Percentiles rank a stretch among this genome's conserved stretches.
phyloP scores from a whole-genome alignment of 2,797 vertebrate genomes.

The Pantherophis alleghaniensis region DNA sequence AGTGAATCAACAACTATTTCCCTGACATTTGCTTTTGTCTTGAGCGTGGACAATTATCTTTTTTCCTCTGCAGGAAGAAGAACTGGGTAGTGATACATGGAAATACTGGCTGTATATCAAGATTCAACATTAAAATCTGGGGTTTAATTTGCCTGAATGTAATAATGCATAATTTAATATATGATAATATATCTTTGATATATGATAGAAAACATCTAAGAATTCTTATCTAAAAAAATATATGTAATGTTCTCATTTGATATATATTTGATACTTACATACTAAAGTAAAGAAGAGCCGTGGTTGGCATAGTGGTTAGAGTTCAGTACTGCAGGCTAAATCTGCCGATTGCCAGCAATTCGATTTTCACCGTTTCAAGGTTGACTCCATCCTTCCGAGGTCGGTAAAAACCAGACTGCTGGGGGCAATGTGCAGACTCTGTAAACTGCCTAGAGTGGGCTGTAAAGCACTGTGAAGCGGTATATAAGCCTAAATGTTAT shows the following conservation, averaged over 20 bases:
- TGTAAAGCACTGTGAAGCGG: background rate
- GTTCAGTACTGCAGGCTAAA: background rate
- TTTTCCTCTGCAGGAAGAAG: background rate
- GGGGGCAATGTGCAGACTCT: background rate
- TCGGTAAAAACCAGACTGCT: background rate
- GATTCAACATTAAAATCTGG: background rate
- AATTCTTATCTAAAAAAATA: background rate
- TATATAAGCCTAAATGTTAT: background rate
- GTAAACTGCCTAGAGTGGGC: background rate
- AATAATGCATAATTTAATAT: background rate
- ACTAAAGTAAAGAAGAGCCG: background rate
- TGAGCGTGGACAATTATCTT: background rate
- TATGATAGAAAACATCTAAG: background rate
- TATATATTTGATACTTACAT: background rate
- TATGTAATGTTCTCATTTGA: background rate
- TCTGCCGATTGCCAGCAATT: background rate
- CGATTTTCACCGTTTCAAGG: background rate
- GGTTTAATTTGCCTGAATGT: background rate
- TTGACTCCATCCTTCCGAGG: background rate
- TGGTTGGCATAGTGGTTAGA: background rate
- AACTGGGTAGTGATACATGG: background rate
- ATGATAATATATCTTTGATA: too few species aligned
- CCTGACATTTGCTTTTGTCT: background rate
- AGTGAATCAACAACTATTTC: background rate
- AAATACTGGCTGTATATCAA: background rate